Evolutionary conservation across 23 tunicate genomes (phyloP).

Genomic region (Styela clava): DNA sequence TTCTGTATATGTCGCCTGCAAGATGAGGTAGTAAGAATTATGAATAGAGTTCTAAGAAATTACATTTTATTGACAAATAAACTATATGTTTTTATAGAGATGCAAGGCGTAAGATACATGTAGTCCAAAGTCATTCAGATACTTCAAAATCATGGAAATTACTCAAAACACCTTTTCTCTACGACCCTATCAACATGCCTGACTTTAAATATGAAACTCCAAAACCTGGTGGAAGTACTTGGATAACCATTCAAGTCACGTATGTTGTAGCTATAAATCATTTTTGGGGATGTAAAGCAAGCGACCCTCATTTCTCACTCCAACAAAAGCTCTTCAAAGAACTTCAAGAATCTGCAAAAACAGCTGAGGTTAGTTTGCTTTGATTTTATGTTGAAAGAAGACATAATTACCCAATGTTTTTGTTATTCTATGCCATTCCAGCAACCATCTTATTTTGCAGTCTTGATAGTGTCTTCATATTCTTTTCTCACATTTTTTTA

Average conservation of each 20-base stretch:
- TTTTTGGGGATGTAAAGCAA: constrained; percentile 66
- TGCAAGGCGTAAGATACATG: constrained; percentile 6
- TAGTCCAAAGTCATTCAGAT: constrained; percentile 39
- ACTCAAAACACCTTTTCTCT: constrained; percentile 33
- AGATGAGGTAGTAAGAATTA: constrained; percentile 24
- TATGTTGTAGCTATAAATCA: constrained; percentile 23
- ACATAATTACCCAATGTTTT: no score
- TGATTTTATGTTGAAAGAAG: no score
- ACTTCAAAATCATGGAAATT: background rate
- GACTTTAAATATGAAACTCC: constrained; percentile 35
- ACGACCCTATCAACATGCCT: constrained; percentile 13
- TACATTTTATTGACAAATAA: no score
- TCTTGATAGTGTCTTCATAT: no score
- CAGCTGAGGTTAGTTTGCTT: background rate
- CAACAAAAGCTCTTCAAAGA: constrained; percentile 8
- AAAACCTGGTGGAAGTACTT: constrained; percentile 25
- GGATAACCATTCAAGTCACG: constrained; percentile 43
- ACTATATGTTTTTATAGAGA: constrained; percentile 11
- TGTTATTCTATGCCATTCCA: no score
- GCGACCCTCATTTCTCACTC: background rate
- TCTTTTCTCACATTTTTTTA: no score
- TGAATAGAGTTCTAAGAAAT: no score
- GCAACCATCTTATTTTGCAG: no score
- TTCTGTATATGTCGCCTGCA: constrained; percentile 71
- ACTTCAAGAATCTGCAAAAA: constrained; percentile 19